Percentiles rank a stretch among this genome's conserved stretches.
phyloP scores from a whole-genome alignment of 2,113 vertebrate species.

The Isurus oxyrinchus region DNA sequence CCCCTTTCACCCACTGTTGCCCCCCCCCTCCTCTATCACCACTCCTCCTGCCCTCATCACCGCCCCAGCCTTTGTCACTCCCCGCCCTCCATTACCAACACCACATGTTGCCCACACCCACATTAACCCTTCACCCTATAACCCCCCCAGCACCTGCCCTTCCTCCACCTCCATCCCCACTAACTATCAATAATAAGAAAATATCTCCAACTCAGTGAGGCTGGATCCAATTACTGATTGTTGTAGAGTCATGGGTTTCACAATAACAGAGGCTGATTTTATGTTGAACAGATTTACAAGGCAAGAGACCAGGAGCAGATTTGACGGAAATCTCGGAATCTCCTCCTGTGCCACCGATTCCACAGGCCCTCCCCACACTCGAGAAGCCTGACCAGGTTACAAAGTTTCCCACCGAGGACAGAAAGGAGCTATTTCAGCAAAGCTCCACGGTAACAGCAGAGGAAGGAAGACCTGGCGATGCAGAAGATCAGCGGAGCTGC shows the following conservation, averaged over 20 bases:
- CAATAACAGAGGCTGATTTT: not conserved
- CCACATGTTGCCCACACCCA: too few species aligned
- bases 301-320: constrained; percentile 6
- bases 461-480: not conserved
- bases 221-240: not conserved
- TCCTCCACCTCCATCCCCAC: too few species aligned
- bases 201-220: not conserved
- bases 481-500: constrained; percentile 39
- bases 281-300: not conserved
- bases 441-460: not conserved
- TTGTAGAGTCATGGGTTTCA: not conserved
- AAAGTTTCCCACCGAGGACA: not conserved
- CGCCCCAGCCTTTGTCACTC: not conserved
- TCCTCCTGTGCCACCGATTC: not conserved
- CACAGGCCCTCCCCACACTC: not conserved
- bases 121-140: too few species aligned
- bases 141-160: not conserved
- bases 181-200: not conserved
- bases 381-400: constrained; percentile 2
- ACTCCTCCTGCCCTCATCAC: constrained; percentile 38
- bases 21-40: not conserved
- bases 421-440: not conserved
- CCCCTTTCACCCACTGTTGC: not conserved
- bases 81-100: too few species aligned
- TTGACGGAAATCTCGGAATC: not conserved